phyloP scores from a whole-genome alignment of 2,888 invertebrate species.

The Leptopilina myrica region DNA sequence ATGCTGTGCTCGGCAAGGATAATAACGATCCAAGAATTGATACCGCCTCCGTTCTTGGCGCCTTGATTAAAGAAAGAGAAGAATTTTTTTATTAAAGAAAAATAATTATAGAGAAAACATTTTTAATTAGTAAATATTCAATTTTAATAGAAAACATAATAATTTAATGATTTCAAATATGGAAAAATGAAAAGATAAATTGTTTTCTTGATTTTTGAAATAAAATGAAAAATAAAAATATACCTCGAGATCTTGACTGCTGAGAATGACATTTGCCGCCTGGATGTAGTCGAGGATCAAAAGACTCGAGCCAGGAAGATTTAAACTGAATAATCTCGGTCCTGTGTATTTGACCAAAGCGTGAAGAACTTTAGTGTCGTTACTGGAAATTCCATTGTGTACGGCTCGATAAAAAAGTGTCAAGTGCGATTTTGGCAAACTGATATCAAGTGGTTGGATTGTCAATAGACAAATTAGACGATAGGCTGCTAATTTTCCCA shows the following conservation, averaged over 20 bases:
- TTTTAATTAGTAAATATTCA: not conserved
- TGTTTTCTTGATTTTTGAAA: too few relatives aligned
- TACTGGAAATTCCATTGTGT: conserved; percentile 82
- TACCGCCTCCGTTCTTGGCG: conserved; percentile 93
- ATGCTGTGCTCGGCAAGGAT: conserved; percentile 86
- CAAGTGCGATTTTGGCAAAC: conserved; percentile 78
- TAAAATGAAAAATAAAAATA: not conserved
- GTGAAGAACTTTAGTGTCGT: conserved; percentile 74
- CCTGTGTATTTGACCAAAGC: conserved; percentile 80
- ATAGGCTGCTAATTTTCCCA: conserved; percentile 91
- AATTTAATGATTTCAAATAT: not conserved
- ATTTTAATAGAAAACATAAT: not conserved
- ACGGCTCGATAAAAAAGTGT: conserved; percentile 92
- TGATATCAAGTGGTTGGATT: conserved; percentile 88
- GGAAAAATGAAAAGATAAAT: not conserved
- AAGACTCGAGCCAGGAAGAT: conserved; percentile 92
- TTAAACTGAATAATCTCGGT: conserved; percentile 89
- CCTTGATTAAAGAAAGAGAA: conserved; percentile 75
- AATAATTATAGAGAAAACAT: too few relatives aligned
- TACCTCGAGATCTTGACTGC: conserved; percentile 85
- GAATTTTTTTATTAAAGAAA: conserved; percentile 19
- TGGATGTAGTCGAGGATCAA: conserved; percentile 92
- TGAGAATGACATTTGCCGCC: conserved; percentile 91
- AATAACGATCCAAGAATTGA: conserved; percentile 92
- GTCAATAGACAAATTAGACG: conserved; percentile 89